Base-by-base conservation (phyloP, 2,113 vertebrate species). In the Thomomys bottae region DNA sequence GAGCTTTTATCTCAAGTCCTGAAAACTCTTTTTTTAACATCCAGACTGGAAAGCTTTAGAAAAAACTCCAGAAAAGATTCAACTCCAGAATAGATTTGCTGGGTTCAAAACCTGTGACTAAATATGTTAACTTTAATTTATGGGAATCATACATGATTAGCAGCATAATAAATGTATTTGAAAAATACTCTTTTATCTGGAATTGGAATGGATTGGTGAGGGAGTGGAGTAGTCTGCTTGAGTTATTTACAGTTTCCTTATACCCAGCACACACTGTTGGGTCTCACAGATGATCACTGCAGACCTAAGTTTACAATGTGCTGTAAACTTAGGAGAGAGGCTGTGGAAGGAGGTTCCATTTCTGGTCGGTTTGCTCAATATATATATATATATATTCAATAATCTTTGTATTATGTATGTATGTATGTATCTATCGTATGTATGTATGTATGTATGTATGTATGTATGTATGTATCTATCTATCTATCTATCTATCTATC, bases 71-170 rank as follows among this genome's bases (percentile, higher is more conserved):
- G 23, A 92, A 84, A 64, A 26, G n/a, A 32, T 15, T 77, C 32
- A 90, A 45, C 32, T 42, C n/a, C n/a, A n/a, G 36, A 94, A 84
- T 36, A 68, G 34, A 34, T 15, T 91, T 24, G 23, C 18, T 49
- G 40, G 68, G 81, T 80, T 42, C 36, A 87, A 90, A 91, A 67
- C 6, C 42, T 30, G 17, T 78, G 78, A 83, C 93, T 82, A 82
- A 85, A 82, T 45, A 68, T 18, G 38, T 72, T 73, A 66, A 42
- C 57, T 89, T 86, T 84, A 77, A 92, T 88, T 71, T 78, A 68
- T 76, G 71, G 84, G 67, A 75, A 82, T 49, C 38, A 77, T 71
- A 88, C 64, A 38, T 59, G 75, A 84, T 73, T 42, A 66, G 32
- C 11, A 36, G 59, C 67, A 67, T 5, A 57, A 61, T 32, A 63